These are phyloP conservation scores for Erythrolamprus reginae DNA, from an alignment of 2,113 vertebrate species.

Conservation along the genomic window DNA sequence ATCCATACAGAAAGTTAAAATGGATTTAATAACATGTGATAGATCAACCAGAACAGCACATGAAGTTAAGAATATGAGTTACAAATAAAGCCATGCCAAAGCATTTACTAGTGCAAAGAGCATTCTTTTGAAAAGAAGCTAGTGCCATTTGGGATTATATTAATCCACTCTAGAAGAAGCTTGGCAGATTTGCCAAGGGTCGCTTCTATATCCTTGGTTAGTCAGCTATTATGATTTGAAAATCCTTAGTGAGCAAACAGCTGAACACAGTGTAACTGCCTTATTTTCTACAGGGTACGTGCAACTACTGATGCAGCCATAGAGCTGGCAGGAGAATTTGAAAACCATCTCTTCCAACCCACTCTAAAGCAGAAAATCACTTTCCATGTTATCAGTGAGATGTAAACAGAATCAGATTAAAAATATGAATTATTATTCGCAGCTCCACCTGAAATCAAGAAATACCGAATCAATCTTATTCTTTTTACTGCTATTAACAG, in stretches of 20 bases:
- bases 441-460: not conserved
- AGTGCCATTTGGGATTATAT: constrained; percentile 1
- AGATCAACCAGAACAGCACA: constrained; percentile 24
- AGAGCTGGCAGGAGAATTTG: not conserved
- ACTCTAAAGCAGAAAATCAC: not conserved
- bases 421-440: not conserved
- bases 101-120: not conserved
- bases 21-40: constrained; percentile 48
- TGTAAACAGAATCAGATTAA: not conserved
- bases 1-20: constrained; percentile 50
- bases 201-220: constrained; percentile 10
- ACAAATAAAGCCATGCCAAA: constrained; percentile 12
- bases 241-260: not conserved
- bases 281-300: not conserved
- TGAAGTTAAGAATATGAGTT: constrained; percentile 7
- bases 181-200: not conserved
- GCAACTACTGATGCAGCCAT: not conserved
- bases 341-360: not conserved
- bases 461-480: not conserved
- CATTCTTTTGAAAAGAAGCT: not conserved
- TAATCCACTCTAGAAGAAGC: not conserved
- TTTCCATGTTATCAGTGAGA: not conserved
- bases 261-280: not conserved
- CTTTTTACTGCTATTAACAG: not conserved
- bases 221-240: constrained; percentile 10